Conservation (phyloP, 35 echinoderm and acorn worm species). For the Apostichopus japonicus region DNA sequence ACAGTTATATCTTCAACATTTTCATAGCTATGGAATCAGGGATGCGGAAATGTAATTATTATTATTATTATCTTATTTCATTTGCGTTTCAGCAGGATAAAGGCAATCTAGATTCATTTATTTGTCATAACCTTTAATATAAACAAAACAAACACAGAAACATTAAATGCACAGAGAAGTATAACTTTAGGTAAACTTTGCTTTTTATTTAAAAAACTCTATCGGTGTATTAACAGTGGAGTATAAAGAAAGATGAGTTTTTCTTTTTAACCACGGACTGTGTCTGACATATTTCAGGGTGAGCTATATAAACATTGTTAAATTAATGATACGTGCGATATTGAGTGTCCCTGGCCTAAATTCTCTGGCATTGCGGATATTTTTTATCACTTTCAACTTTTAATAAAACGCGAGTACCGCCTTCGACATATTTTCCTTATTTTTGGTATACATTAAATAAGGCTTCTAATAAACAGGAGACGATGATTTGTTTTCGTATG, state of each 20-base stretch:
- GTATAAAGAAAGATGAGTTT: not conserved
- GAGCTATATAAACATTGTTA: no score
- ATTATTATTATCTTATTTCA: not conserved
- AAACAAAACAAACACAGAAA: not conserved
- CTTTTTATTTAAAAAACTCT: constrained; percentile 3
- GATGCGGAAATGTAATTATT: not conserved
- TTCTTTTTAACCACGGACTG: not conserved
- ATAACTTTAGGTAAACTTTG: not conserved
- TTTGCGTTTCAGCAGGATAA: not conserved
- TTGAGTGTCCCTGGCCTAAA: no score
- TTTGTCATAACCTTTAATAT: not conserved
- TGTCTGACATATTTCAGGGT: not conserved
- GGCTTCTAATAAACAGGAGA: no score
- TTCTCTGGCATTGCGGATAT: no score
- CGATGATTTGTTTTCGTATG: no score
- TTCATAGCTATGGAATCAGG: no score
- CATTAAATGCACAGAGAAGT: not conserved
- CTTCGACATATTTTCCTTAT: no score
- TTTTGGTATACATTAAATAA: no score
- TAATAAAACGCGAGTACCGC: no score
- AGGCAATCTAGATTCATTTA: not conserved
- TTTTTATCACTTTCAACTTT: no score
- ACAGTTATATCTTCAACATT: no score
- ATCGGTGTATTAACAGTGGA: not conserved
- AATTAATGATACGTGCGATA: no score